phyloP scores from a whole-genome alignment of 1,140 invertebrate genomes.

The Epicauta chinensis region DNA sequence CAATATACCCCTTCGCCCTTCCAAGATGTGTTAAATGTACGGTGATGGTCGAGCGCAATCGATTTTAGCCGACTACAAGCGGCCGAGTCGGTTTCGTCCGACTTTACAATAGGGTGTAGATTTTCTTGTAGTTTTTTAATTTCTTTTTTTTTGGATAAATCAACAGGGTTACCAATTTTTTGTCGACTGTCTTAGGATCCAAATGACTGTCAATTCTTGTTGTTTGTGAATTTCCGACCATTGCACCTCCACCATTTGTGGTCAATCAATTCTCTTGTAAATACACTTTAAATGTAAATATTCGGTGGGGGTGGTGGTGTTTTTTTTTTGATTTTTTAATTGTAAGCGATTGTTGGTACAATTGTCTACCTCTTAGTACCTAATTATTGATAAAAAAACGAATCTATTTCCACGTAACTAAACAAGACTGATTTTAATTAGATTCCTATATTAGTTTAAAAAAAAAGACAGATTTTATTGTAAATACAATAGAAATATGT shows the following conservation, averaged over 20 bases:
- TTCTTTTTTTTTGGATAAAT: constrained; percentile 3
- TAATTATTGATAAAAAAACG: constrained; percentile 1
- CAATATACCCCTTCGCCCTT: constrained; percentile 6
- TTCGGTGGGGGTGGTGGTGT: constrained; percentile 1
- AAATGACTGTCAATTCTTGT: constrained; percentile 11
- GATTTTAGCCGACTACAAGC: too few relatives aligned
- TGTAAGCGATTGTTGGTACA: constrained; percentile 12
- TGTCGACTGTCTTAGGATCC: neutral
- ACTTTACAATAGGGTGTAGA: constrained; percentile 1
- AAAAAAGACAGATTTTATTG: constrained; percentile 11
- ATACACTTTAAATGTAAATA: too few relatives aligned
- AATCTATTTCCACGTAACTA: constrained; percentile 26
- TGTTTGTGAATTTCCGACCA: constrained; percentile 7
- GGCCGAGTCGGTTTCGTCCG: too few relatives aligned
- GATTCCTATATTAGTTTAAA: constrained; percentile 20
- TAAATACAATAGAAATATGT: constrained; percentile 11
- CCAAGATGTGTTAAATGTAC: too few relatives aligned
- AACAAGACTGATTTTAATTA: constrained; percentile 39
- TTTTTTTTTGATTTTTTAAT: neutral
- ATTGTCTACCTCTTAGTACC: constrained; percentile 22
- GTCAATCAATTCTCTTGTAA: too few relatives aligned
- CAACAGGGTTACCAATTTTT: constrained; percentile 9
- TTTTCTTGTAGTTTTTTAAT: constrained; percentile 5
- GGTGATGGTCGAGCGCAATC: too few relatives aligned
- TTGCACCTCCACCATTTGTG: neutral